Percentiles rank a stretch among this genome's conserved stretches.
Evolutionary conservation across 2,797 vertebrate genomes (phyloP).

Genomic region (Peromyscus eremicus): DNA sequence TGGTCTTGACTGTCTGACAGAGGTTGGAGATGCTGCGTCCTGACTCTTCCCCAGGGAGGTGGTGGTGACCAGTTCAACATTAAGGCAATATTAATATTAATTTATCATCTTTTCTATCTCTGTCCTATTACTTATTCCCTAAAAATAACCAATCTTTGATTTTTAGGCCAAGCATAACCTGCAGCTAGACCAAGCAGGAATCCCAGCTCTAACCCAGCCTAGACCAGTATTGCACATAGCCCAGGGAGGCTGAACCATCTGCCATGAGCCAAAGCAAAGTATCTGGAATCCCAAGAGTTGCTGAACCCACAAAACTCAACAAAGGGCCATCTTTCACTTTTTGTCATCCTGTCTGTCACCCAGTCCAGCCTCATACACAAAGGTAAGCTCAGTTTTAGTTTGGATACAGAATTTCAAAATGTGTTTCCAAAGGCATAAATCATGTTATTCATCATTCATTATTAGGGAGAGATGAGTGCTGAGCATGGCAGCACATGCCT

Average conservation of each 20-base stretch:
- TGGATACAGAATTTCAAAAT: neutral
- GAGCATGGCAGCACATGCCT: neutral
- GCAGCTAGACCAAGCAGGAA: slow-evolving; percentile 1
- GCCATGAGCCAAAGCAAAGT: neutral
- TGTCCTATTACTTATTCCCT: neutral
- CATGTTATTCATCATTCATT: neutral
- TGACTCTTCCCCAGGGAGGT: neutral
- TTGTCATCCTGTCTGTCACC: neutral
- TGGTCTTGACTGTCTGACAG: neutral
- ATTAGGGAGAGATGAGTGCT: neutral
- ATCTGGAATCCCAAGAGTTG: neutral
- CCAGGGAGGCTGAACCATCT: neutral
- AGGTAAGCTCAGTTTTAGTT: neutral
- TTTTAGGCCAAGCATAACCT: slow-evolving; percentile 19
- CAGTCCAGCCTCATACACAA: neutral
- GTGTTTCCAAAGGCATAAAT: neutral
- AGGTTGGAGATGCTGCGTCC: neutral
- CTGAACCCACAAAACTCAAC: neutral
- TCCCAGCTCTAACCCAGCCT: neutral
- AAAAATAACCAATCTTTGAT: neutral
- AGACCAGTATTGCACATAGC: too few species aligned
- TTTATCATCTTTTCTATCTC: neutral
- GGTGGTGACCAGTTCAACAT: neutral
- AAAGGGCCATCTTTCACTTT: neutral
- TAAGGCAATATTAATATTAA: neutral